Conservation (phyloP, 2,888 invertebrate species). For the Lithophane socia region DNA sequence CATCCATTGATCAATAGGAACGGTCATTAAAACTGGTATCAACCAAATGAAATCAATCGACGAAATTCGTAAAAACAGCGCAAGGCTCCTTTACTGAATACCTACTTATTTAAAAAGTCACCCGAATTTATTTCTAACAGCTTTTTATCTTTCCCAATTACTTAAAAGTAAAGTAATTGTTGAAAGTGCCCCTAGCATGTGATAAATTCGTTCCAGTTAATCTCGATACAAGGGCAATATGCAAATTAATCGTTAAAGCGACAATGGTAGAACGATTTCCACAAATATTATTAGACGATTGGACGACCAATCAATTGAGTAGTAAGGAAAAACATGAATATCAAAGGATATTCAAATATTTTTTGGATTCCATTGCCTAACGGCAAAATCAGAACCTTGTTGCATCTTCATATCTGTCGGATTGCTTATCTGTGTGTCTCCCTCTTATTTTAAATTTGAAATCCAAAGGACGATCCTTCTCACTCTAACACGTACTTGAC, state of each 20-base stretch:
- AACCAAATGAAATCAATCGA: background rate
- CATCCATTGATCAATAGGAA: background rate
- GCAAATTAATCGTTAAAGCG: constrained; percentile 38
- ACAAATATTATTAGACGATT: constrained; percentile 17
- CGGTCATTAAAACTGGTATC: background rate
- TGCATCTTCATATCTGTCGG: background rate
- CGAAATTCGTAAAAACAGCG: background rate
- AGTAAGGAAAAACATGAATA: constrained; percentile 6
- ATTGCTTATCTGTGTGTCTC: background rate
- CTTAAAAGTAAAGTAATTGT: constrained; percentile 59
- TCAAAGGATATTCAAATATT: background rate
- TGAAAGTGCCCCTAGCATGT: constrained; percentile 36
- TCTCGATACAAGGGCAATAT: constrained; percentile 52
- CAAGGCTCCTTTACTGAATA: background rate
- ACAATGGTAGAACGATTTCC: constrained; percentile 24
- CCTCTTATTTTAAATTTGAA: background rate
- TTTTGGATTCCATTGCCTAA: background rate
- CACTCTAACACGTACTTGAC: background rate
- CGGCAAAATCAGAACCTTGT: background rate
- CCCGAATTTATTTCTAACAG: constrained; percentile 14
- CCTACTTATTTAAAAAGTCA: constrained; percentile 3
- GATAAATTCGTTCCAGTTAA: constrained; percentile 48
- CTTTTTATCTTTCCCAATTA: constrained; percentile 50
- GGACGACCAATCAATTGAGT: background rate
- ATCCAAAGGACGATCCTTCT: background rate